phyloP scores from a whole-genome alignment of 2,888 invertebrate genomes.

The Lasioglossum vierecki region DNA sequence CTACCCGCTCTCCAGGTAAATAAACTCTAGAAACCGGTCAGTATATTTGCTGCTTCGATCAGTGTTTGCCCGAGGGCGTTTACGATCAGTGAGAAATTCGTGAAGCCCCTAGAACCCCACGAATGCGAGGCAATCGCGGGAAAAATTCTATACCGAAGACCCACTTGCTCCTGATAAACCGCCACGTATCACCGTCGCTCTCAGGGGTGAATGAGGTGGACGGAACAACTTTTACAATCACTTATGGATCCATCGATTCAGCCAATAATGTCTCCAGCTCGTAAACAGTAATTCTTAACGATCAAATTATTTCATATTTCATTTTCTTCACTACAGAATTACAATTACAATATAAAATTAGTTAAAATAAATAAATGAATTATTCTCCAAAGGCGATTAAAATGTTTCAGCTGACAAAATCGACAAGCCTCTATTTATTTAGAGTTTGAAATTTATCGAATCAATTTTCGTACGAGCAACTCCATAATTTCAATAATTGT shows the following conservation, averaged over 20 bases:
- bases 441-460: no score
- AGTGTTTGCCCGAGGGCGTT: conserved; percentile 10
- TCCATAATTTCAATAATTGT: no score
- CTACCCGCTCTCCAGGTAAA: conserved; percentile 14
- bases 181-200: background rate
- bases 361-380: no score
- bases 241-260: background rate
- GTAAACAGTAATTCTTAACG: background rate
- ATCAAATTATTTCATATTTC: background rate
- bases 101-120: background rate
- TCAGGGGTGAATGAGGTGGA: background rate
- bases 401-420: no score
- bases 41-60: conserved; percentile 18
- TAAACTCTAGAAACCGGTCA: conserved; percentile 21
- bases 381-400: no score
- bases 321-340: no score
- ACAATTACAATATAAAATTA: no score
- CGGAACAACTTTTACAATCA: background rate
- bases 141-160: background rate
- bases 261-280: background rate
- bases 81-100: conserved; percentile 4
- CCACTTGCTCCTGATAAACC: background rate
- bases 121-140: background rate
- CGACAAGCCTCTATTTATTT: no score
- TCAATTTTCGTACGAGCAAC: no score